Base-by-base conservation (phyloP, 2,113 vertebrate species). In the Anser brachyrhynchus region DNA sequence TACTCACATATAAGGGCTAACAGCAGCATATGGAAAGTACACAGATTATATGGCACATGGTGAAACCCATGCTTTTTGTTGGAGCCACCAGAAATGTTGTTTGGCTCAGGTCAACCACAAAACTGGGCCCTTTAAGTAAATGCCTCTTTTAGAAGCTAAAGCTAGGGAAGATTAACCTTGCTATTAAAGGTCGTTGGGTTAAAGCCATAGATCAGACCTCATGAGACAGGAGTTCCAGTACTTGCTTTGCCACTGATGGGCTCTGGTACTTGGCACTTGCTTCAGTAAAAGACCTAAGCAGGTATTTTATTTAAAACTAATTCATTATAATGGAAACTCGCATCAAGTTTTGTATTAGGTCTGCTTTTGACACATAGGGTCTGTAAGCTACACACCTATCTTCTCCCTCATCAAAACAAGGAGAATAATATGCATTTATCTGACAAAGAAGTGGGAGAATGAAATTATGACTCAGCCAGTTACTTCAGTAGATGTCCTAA, bases 141-240 rank as follows among this genome's bases (percentile, higher is more conserved):
- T 51, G 51, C 29, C 61, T 75, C 62, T 71, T 84, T 59, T 28
- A 95, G 83, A 93, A 71, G 73, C 62, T 84, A 80, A 95, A 92
- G n/a, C 41, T 54, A 18, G 21, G n/a, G 41, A 75, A 89, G 64
- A 89, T 76, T 74, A 92, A 89, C 57, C n/a, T n/a, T 75, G 54
- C 11, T 80, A 4, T 89, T 85, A 79, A 65, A 89, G 52, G 43
- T 62, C 62, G 83, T 84, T 31, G 28, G 51, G 67, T 85, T 90
- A 41, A 77, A 96, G 67, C 41, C 35, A 73, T 67, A 77, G 66
- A 66, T 29, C n/a, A 26, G 59, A 93, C 84, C 43, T 59, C 33
- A 55, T 4, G 49, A 86, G 84, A 72, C 20, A 73, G 31, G 69
- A 86, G 54, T 41, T 80, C 33, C 17, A 37, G 58, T 62, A 35